A percentile compares a stretch with the other conserved stretches of the same genome.
These are phyloP conservation scores for Mongoloraphidia duomilia DNA, from an alignment of 2,888 invertebrate species.

Conservation along the genomic window DNA sequence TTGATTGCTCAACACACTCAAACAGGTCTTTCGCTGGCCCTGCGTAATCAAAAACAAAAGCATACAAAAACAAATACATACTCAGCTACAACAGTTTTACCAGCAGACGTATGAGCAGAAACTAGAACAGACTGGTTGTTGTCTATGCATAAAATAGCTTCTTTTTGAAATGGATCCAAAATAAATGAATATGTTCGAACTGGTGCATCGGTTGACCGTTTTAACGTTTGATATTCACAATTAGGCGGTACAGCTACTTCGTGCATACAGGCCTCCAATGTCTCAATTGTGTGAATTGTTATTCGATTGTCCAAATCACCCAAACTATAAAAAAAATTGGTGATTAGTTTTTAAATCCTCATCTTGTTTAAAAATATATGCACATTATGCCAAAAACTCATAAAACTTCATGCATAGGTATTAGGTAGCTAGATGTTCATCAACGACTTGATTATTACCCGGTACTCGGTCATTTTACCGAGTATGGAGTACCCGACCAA, in stretches of 20 bases:
- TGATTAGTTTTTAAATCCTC: background rate
- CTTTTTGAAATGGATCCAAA: conserved; percentile 95
- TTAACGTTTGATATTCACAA: conserved; percentile 54
- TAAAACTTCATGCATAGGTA: no score
- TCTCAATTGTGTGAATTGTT: conserved; percentile 75
- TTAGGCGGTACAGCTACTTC: conserved; percentile 91
- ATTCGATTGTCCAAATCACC: conserved; percentile 69
- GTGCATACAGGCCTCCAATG: conserved; percentile 86
- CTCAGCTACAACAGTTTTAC: conserved; percentile 99
- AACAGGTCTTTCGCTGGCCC: no score
- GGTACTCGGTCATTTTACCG: no score
- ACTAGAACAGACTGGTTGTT: conserved; percentile 97
- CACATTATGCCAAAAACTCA: no score
- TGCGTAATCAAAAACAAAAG: no score
- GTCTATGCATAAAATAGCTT: conserved; percentile 91
- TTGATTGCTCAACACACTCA: no score
- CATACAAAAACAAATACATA: conserved; percentile 42
- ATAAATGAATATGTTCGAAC: conserved; percentile 89
- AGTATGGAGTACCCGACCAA: no score
- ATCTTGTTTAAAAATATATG: no score
- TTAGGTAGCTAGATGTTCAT: no score
- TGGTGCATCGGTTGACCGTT: conserved; percentile 47
- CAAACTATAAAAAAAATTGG: conserved; percentile 36
- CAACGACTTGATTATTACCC: no score
- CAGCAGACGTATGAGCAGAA: conserved; percentile 98